Conservation (phyloP, 2,113 vertebrate genomes). For the Seriola rivoliana region DNA sequence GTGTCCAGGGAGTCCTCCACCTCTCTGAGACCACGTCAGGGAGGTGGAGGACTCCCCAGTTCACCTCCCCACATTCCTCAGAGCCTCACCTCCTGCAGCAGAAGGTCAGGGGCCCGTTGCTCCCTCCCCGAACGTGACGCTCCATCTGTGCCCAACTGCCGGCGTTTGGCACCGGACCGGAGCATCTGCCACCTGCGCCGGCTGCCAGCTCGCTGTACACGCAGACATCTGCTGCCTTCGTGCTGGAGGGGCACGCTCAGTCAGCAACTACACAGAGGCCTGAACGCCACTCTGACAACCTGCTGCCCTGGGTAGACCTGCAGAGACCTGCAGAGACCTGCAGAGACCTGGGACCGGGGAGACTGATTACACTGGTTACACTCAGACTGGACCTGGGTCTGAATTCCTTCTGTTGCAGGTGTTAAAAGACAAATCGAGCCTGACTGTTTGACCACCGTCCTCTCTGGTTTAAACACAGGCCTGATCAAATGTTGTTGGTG, state of each 20-base stretch:
- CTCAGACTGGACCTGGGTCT: too few species aligned
- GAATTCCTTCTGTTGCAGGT: too few species aligned
- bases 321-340: background rate
- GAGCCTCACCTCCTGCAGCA: constrained; percentile 37
- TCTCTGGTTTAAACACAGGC: too few species aligned
- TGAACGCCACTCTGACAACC: constrained; percentile 5
- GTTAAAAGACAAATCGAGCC: too few species aligned
- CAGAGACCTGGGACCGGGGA: background rate
- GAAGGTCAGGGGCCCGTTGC: constrained; percentile 2
- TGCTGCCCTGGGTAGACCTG: background rate
- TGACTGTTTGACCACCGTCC: too few species aligned
- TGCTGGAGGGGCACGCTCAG: background rate
- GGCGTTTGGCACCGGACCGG: constrained; percentile 12
- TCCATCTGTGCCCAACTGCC: constrained; percentile 37
- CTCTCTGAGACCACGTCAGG: too few species aligned
- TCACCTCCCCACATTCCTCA: constrained; percentile 7
- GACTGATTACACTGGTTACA: too few species aligned
- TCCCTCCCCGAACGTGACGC: constrained; percentile 24
- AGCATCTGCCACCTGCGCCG: constrained; percentile 29
- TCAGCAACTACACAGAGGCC: background rate
- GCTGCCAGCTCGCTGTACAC: constrained; percentile 27
- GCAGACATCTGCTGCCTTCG: constrained; percentile 28
- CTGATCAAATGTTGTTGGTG: too few species aligned
- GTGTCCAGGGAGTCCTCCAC: too few species aligned
- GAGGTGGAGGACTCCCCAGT: background rate